These are phyloP conservation scores for Panzeria rudis DNA, from an alignment of 2,888 invertebrate genomes.

Conservation along the genomic window DNA sequence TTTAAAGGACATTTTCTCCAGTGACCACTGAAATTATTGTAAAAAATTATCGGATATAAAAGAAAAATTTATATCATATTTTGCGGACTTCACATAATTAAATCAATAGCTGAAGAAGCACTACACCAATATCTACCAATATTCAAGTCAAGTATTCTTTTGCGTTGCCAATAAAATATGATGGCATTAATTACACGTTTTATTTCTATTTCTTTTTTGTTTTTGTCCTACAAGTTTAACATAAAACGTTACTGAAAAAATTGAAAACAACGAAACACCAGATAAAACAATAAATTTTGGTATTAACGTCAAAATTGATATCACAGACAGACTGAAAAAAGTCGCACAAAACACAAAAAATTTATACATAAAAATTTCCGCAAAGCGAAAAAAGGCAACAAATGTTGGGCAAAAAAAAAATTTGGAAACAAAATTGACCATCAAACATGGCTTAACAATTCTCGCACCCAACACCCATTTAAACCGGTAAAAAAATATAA, in stretches of 20 bases:
- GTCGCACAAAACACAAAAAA: slow-evolving; percentile 12
- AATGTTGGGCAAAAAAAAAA: slow-evolving; percentile 49
- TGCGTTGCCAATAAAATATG: slow-evolving; percentile 42
- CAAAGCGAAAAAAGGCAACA: slow-evolving; percentile 53
- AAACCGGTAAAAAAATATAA: slow-evolving; percentile 56
- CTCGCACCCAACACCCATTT: slow-evolving; percentile 41
- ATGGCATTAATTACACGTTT: slow-evolving; percentile 36
- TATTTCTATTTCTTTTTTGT: slow-evolving; percentile 22
- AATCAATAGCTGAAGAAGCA: background rate
- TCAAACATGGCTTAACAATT: slow-evolving; percentile 66
- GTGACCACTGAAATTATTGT: too few relatives aligned
- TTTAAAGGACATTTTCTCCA: too few relatives aligned
- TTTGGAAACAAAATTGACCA: slow-evolving; percentile 64
- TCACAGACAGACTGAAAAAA: slow-evolving; percentile 62
- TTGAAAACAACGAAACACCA: slow-evolving; percentile 41
- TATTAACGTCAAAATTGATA: slow-evolving; percentile 73
- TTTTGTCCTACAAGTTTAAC: slow-evolving; percentile 3
- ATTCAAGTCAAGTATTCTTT: background rate
- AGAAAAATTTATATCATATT: slow-evolving; percentile 17
- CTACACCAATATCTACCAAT: background rate
- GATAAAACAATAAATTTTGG: slow-evolving; percentile 74
- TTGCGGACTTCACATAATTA: slow-evolving; percentile 10
- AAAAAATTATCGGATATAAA: too few relatives aligned
- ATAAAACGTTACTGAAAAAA: slow-evolving; percentile 38
- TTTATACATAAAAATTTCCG: slow-evolving; percentile 54